Base-by-base conservation (phyloP, 2,113 vertebrate genomes). In the Triplophysa siluroides region DNA sequence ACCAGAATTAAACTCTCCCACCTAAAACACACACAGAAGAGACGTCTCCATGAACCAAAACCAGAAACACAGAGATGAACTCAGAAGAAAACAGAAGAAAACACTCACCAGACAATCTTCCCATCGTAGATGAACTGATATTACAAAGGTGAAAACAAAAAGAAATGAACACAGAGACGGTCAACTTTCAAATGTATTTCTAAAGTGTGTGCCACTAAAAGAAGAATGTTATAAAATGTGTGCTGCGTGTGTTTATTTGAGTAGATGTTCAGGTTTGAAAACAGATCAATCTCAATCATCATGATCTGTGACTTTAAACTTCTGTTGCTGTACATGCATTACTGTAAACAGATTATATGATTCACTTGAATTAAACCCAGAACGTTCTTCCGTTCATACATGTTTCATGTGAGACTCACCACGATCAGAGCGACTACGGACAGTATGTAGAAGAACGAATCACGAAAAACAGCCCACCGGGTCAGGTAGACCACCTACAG, bases 1-100 rank as follows among this genome's bases (percentile, higher is more conserved):
- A 98, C 96, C 87, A 99, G 93, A 75, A 98, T 85, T 87, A 99
- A 92, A 90, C 96, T 96, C 91, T 99, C 97, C 97, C 97, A 99
- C 97, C 97, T 99, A 88, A 78, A 16, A 62, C 60, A 78, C 19
- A 70, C 64, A 75, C 9, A 54, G 19, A 83, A 89, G 85, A 88
- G 23, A 29, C 2, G 9, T 38, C 29, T 23, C 67, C 45, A 24
- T 7, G 8, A 9, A 45, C 33, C 2, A 41, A 16, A 50, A 54
- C 71, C 33, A 68, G 14, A 38, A n/a, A 2, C 18, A 23, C 3
- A 24, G 41, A 52, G 13, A 26, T 47, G 19, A 70, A 54, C 9
- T 45, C 14, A 33, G 13, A 33, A 89, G 12, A 41, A 18, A 21
- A 2, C 16, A 38, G 33, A 1, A 33, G 72, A 45, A 77, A 73